phyloP scores from a whole-genome alignment of 2,888 invertebrate species.

The Dryobota labecula region DNA sequence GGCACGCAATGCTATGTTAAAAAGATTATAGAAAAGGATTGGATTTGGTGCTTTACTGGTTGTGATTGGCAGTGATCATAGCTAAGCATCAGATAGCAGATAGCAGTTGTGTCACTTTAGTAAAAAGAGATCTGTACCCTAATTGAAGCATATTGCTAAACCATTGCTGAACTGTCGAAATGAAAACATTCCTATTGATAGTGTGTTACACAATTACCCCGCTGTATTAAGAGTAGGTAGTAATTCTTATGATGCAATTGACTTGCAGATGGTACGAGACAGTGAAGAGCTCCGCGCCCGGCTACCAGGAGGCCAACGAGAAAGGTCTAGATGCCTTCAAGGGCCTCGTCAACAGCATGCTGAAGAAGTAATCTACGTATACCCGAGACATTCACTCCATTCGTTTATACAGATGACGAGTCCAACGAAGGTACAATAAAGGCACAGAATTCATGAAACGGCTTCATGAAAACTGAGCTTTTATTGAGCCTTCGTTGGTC shows the following conservation, averaged over 20 bases:
- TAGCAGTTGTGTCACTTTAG: not conserved
- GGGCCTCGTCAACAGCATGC: conserved; percentile 82
- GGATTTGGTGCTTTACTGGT: not conserved
- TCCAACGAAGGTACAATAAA: conserved; percentile 13
- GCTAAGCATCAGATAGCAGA: not conserved
- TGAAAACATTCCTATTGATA: too few species aligned
- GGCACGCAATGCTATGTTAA: not conserved
- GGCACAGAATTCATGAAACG: conserved; percentile 2
- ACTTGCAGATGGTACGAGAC: conserved; percentile 85
- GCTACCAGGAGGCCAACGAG: conserved; percentile 90
- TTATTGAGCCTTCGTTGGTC: conserved; percentile 15
- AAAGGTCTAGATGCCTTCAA: conserved; percentile 90
- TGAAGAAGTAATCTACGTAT: conserved; percentile 80
- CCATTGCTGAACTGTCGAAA: too few species aligned
- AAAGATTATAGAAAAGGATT: not conserved
- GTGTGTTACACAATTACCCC: too few species aligned
- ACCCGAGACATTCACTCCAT: conserved; percentile 34
- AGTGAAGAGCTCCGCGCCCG: conserved; percentile 83
- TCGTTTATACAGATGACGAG: conserved; percentile 53
- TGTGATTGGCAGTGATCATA: not conserved
- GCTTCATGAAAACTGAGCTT: not conserved
- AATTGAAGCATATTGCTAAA: too few species aligned
- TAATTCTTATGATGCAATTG: conserved; percentile 11
- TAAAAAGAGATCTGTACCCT: not conserved
- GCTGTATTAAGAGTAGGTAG: too few species aligned